Base-by-base conservation (phyloP, 2,113 vertebrate genomes). In the Callospermophilus lateralis region DNA sequence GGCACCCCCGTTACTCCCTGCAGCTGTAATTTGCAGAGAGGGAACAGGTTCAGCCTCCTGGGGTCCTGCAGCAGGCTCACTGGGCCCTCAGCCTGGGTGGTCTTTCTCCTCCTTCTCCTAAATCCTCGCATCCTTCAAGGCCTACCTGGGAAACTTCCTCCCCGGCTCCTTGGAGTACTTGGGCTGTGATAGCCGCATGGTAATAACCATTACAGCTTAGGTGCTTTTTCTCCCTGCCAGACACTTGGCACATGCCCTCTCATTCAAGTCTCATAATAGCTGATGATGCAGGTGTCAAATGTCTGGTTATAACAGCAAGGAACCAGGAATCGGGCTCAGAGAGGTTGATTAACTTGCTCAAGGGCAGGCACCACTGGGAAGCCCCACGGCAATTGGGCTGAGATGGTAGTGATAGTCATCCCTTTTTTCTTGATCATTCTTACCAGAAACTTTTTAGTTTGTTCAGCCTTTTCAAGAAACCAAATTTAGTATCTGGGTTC, bases 111-210 rank as follows among this genome's bases (percentile, higher is more conserved):
- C 32, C 26, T 42, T 37, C 26, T 42, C 6, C 45, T 55, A 26
- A 45, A 70, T 24, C 22, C 89, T 30, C 32, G n/a, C 28, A 28
- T 65, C 17, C 15, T 32, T 51, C 17, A 17, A 30, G 16, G 4
- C 22, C 67, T 48, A 58, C 39, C 45, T 67, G 24, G 16, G 53
- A 73, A 73, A n/a, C 26, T 61, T 72, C 61, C 68, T 16, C 4
- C n/a, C 42, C 16, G 0, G 0, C 4, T 19, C 7, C 37, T 53
- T 15, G n/a, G 7, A 13, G 70, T 65, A 2, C 28, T n/a, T 15
- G 55, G 79, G 39, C 22, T 65, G 58, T 1, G 20, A 74, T 4
- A 30, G 39, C 70, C 13, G 1, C 8, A 2, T 24, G 48, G 53
- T 24, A 28, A 8, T 32, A 34, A 24, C 26, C 11, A 6, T 13